Evolutionary conservation across 2,888 invertebrate species (phyloP).

Genomic region (Arge pagana): DNA sequence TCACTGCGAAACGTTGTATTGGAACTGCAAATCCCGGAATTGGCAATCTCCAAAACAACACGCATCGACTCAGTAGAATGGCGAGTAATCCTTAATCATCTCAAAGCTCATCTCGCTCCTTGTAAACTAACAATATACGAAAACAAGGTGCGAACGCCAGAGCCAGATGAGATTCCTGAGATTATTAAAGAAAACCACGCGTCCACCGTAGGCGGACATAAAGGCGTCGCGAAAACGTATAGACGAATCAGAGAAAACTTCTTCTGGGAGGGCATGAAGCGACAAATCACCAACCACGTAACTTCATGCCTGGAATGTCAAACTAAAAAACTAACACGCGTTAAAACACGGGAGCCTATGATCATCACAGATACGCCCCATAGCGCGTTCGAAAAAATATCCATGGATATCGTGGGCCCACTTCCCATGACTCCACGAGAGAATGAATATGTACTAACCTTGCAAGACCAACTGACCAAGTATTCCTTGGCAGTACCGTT

Average conservation of each 20-base stretch:
- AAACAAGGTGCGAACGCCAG: conserved; percentile 2
- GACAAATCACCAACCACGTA: background rate
- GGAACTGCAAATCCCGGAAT: no score
- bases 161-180: background rate
- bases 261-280: conserved; percentile 6
- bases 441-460: conserved; percentile 30
- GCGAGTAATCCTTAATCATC: background rate
- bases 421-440: conserved; percentile 20
- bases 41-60: background rate
- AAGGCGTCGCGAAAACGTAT: conserved; percentile 6
- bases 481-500: conserved; percentile 21
- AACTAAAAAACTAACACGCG: conserved; percentile 11
- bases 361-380: conserved; percentile 17
- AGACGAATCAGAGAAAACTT: background rate
- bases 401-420: conserved; percentile 27
- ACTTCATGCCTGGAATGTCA: conserved; percentile 15
- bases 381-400: conserved; percentile 18
- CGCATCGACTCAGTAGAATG: background rate
- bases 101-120: background rate
- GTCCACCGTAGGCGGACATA: background rate
- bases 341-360: conserved; percentile 19
- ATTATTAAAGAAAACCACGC: conserved; percentile 9
- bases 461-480: conserved; percentile 22
- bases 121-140: conserved; percentile 5
- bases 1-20: no score